phyloP scores from a whole-genome alignment of 2,113 vertebrate species.

The Takifugu bimaculatus region DNA sequence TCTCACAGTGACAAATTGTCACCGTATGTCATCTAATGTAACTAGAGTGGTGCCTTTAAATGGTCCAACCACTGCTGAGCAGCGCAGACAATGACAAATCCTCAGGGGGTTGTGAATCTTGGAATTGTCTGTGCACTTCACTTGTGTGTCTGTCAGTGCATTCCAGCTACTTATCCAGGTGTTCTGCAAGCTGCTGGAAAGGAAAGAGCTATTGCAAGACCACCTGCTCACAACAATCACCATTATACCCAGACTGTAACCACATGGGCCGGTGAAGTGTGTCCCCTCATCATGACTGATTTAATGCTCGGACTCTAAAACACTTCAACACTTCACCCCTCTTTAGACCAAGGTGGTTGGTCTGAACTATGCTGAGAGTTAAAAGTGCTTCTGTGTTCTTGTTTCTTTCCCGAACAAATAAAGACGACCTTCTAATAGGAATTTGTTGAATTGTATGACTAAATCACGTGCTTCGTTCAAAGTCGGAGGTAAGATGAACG shows the following conservation, averaged over 20 bases:
- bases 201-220: constrained; percentile 12
- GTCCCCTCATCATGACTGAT: background rate
- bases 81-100: background rate
- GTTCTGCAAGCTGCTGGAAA: constrained; percentile 17
- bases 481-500: too few species aligned
- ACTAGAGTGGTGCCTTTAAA: too few species aligned
- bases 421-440: too few species aligned
- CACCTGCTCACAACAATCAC: constrained; percentile 34
- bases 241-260: constrained; percentile 16
- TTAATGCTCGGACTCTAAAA: constrained; percentile 6
- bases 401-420: too few species aligned
- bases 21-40: too few species aligned
- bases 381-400: background rate
- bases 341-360: too few species aligned
- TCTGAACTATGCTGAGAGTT: background rate
- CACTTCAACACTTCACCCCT: background rate
- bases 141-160: constrained; percentile 22
- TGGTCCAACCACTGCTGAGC: too few species aligned
- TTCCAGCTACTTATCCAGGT: constrained; percentile 30
- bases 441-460: too few species aligned
- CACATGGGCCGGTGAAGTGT: background rate
- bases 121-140: constrained; percentile 14
- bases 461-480: too few species aligned
- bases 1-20: too few species aligned
- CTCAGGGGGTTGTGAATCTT: constrained; percentile 23